phyloP scores from a whole-genome alignment of 2,888 invertebrate species.

The Epinotia bilunana region DNA sequence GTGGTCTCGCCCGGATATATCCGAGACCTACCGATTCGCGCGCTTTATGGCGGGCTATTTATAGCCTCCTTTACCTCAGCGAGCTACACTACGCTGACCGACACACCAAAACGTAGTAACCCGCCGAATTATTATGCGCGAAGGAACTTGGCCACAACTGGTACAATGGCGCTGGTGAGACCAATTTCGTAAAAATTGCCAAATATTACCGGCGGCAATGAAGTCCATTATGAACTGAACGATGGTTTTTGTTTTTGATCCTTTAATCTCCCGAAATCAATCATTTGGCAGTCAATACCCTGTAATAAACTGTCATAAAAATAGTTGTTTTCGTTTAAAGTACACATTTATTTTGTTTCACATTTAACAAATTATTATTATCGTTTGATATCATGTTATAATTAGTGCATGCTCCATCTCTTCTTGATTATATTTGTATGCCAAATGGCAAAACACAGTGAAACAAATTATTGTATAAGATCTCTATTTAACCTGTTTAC shows the following conservation, averaged over 20 bases:
- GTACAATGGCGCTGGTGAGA: not conserved
- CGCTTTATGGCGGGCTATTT: slow-evolving; percentile 50
- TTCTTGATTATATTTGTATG: no score
- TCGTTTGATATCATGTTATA: no score
- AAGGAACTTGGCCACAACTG: slow-evolving; percentile 2
- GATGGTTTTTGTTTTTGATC: not conserved
- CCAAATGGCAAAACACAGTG: no score
- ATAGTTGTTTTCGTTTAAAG: no score
- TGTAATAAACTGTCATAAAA: not conserved
- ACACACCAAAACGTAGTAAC: slow-evolving; percentile 24
- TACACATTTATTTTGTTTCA: no score
- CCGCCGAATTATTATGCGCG: slow-evolving; percentile 23
- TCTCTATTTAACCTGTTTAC: no score
- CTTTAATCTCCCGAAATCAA: not conserved
- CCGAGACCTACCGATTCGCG: slow-evolving; percentile 47
- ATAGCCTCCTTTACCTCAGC: slow-evolving; percentile 48
- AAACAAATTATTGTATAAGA: no score
- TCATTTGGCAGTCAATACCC: not conserved
- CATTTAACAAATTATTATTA: no score
- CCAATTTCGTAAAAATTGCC: not conserved
- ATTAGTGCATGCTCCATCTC: no score
- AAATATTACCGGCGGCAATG: not conserved
- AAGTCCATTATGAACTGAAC: not conserved
- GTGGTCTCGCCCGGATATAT: slow-evolving; percentile 55
- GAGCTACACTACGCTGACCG: slow-evolving; percentile 42